Base-by-base conservation (phyloP, 2,888 invertebrate genomes). In the Hoplodrina ambigua region DNA sequence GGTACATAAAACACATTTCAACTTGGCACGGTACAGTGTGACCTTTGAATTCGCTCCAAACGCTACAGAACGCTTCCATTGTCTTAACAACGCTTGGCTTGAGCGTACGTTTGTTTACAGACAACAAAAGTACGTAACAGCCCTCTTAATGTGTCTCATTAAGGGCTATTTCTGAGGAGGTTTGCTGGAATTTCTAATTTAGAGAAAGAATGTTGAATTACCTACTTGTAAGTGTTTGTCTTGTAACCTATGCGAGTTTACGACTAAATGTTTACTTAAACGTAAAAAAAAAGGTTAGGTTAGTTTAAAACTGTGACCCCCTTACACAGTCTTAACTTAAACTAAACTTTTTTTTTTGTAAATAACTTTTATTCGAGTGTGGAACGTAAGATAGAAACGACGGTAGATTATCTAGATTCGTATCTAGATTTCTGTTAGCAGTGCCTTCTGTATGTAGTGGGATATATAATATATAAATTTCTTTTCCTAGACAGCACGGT, bases 41-140 rank as follows among this genome's bases (percentile, higher is more conserved):
- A 78, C 66, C 78, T 75, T 70, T 58, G 70, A 60, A 66, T 70
- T 58, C 30, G 30, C 57, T 75, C 64, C 44, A 63, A 75, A 54
- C 41, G 25, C 25, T 70, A 17, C 63, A 46, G 50, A 59, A 58
- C 75, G 70, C n/a, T 52, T 62, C 44, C 49, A 71, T 80, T 80
- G 76, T 79, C 53, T 65, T 65, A 30, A 37, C 64, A 66, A 71
- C 62, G 63, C 72, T 62, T 70, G 58, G 60, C 54, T 56, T 41
- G 20, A 73, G 20, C 62, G 52, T 25, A 19, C 19, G 33, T 15
- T 7, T 78, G 60, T 78, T 72, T 57, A 56, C 37, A 20, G 52
- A 56, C 19, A 25, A 58, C 54, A 71, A 56, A 70, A 53, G 50
- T 78, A 56, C 17, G 72, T 60, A 33, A 63, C 41, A 49, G 33